Conservation (phyloP, 2,797 vertebrate genomes). For the Rhinoraja longicauda region DNA sequence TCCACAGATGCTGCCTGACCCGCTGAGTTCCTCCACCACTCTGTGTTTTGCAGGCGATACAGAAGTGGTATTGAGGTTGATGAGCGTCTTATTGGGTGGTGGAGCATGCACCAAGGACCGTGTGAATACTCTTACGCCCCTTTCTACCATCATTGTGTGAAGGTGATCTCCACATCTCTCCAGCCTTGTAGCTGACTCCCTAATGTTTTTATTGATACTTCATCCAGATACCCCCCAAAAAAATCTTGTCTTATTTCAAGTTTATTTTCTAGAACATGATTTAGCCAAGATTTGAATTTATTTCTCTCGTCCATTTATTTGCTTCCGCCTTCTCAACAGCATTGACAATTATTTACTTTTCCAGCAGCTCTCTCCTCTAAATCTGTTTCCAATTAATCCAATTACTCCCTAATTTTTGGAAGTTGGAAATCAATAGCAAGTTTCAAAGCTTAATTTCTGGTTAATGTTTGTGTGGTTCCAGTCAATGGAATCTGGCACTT, state of each 20-base stretch:
- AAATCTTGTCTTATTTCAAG: not conserved
- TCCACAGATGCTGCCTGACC: too few species aligned
- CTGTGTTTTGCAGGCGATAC: too few species aligned
- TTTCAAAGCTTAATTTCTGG: not conserved
- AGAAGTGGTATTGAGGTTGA: too few species aligned
- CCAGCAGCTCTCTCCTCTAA: not conserved
- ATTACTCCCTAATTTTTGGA: not conserved
- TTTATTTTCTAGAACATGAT: not conserved
- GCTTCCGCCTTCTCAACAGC: not conserved
- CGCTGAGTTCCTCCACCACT: too few species aligned
- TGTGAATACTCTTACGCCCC: too few species aligned
- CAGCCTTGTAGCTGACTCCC: too few species aligned
- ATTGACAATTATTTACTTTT: not conserved
- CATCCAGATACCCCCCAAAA: not conserved
- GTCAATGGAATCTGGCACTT: not conserved
- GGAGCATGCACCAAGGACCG: too few species aligned
- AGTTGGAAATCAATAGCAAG: not conserved
- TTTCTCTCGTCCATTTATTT: not conserved
- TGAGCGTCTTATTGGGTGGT: too few species aligned
- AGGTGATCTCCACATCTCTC: too few species aligned
- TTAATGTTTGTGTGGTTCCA: not conserved
- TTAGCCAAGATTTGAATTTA: not conserved
- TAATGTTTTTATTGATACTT: not conserved
- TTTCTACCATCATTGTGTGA: too few species aligned
- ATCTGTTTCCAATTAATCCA: not conserved